A percentile compares a stretch with the other conserved stretches of the same genome.
Evolutionary conservation across 2,888 invertebrate species (phyloP).

Genomic region (Caenorhabditis wallacei): DNA sequence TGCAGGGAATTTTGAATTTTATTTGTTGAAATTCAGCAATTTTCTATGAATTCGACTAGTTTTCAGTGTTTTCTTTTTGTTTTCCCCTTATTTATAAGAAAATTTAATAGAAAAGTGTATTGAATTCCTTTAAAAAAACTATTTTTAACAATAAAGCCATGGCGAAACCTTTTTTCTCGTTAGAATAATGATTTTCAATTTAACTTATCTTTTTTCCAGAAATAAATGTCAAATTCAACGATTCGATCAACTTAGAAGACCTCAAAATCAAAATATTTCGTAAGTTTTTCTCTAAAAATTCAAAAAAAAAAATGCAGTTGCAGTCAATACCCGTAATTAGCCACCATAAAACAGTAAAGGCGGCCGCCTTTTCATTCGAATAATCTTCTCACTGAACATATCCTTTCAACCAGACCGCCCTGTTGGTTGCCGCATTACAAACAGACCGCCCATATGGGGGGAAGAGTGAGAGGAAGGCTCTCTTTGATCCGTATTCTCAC

Average conservation of each 20-base stretch:
- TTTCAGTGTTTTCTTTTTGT: neutral
- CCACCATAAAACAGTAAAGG: neutral
- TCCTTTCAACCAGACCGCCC: neutral
- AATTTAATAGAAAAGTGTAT: no score
- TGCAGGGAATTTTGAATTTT: slow-evolving; percentile 24
- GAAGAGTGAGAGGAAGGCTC: neutral
- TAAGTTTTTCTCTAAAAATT: neutral
- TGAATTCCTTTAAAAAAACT: no score
- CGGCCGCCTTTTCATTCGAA: neutral
- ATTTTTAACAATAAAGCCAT: no score
- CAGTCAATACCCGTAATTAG: neutral
- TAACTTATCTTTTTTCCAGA: no score
- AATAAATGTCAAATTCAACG: no score
- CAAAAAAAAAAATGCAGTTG: neutral
- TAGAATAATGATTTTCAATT: no score
- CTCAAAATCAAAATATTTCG: neutral
- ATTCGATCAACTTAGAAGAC: neutral
- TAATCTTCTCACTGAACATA: neutral
- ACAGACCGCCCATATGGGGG: no score
- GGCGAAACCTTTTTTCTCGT: no score
- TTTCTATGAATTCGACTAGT: neutral
- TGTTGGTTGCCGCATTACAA: no score
- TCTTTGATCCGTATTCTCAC: slow-evolving; percentile 8
- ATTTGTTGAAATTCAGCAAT: neutral
- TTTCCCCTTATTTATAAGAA: no score